Conservation (phyloP, 2,797 vertebrate species). For the Semotilus atromaculatus region DNA sequence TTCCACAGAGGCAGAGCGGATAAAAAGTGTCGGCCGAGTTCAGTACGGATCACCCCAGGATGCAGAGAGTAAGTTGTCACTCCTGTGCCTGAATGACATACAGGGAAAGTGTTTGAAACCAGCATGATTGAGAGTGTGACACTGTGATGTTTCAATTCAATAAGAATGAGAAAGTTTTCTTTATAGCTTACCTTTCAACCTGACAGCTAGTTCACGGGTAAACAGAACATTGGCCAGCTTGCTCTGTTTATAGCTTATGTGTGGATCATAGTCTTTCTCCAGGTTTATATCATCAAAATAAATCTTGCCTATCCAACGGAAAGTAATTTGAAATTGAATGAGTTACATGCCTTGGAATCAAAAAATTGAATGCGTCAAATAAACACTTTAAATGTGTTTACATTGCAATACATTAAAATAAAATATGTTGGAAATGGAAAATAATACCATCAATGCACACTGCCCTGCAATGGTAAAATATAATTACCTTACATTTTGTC, state of each 20-base stretch:
- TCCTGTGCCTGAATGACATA: conserved; percentile 30
- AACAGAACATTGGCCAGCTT: conserved; percentile 80
- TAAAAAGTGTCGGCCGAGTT: conserved; percentile 69
- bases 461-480: neutral
- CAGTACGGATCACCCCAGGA: conserved; percentile 76
- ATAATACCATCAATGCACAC: neutral
- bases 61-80: conserved; percentile 76
- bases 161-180: neutral
- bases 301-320: conserved; percentile 59
- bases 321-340: neutral
- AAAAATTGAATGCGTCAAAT: neutral
- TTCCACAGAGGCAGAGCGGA: conserved; percentile 67
- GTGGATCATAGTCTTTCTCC: conserved; percentile 66
- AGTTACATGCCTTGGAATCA: neutral
- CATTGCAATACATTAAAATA: neutral
- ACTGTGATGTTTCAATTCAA: neutral
- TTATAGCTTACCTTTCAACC: conserved; percentile 67
- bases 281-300: conserved; percentile 79
- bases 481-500: neutral
- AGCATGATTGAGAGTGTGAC: neutral
- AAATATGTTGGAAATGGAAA: neutral
- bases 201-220: conserved; percentile 70
- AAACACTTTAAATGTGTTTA: neutral
- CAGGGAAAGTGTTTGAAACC: neutral
- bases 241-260: conserved; percentile 74